Evolutionary conservation across 2,888 invertebrate species (phyloP), one percentile per base, ranked within the genome.

Genomic region (Ichneumon xanthorius): DNA sequence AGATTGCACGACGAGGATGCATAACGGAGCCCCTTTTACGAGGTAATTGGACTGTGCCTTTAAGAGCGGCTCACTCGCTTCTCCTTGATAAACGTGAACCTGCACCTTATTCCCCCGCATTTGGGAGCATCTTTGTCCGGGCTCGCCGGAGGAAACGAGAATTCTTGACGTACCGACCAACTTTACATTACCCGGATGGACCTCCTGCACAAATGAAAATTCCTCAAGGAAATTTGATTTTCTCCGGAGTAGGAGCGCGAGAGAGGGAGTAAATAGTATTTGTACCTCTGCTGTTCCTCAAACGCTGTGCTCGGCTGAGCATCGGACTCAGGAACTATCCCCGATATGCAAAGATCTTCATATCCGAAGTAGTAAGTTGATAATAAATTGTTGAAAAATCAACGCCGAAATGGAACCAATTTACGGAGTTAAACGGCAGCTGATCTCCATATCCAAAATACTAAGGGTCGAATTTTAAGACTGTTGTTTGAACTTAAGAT

Each of bases 41-140:
- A 61, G 71, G 61, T 84, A 84, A 84, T 84, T 84, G 70, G 75
- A 80, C 16, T 40, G 71, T 71, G 65, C 82, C 45, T 82, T 55
- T 45, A 33, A 55, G 37, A 78, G 72, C 16, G 40, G 45, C 55
- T 61, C 67, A 78, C 48, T 67, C 58, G 55, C 45, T 76, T 71
- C n/a, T 33, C 65, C 48, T 16, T 30, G 16, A 40, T 9, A 67
- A 19, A 55, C 72, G 45, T 11, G 61, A 48, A 22, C 65, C 19
- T 55, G 30, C 40, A 65, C 19, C 73, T 45, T 30, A 70, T 50
- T 55, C 58, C 22, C 48, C 45, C 26, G 33, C 22, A 45, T 68
- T 61, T 50, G 53, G 33, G 70, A 19, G 33, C 68, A 75, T 84
- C 70, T 73, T 78, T 68, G 70, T 53, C 19, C 53, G 68, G 53